Evolutionary conservation across 1,140 invertebrate species (phyloP).

Genomic region (Brachionus asplanchnoidis): DNA sequence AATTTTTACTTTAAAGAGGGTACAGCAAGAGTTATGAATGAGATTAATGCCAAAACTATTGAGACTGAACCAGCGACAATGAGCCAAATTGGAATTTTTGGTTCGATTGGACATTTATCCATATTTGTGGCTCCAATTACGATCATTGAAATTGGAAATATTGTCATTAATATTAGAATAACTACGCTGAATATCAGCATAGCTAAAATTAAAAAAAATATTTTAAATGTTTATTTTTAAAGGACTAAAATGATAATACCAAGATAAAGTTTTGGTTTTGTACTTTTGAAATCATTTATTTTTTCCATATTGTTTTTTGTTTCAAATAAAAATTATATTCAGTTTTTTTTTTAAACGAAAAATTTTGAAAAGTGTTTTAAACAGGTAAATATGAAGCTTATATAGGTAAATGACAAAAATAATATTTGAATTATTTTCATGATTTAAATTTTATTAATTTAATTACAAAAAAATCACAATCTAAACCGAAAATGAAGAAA

Average conservation of each 20-base stretch:
- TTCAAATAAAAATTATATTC: too few species aligned
- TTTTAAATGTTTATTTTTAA: background rate
- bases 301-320: background rate
- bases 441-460: too few species aligned
- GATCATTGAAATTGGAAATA: background rate
- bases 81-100: constrained; percentile 9
- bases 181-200: background rate
- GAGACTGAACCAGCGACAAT: constrained; percentile 13
- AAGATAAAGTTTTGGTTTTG: background rate
- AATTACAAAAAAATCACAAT: too few species aligned
- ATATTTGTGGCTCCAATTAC: background rate
- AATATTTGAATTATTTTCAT: too few species aligned
- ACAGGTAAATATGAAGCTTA: too few species aligned
- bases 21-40: background rate
- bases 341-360: too few species aligned
- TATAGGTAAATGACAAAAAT: too few species aligned
- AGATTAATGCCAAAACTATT: background rate
- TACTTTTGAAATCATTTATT: background rate
- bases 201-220: background rate
- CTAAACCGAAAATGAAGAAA: too few species aligned
- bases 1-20: background rate
- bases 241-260: background rate
- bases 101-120: background rate
- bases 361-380: too few species aligned
- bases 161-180: background rate